Base-by-base conservation (phyloP, 1,140 invertebrate genomes). In the Hydropsyche tenuis region DNA sequence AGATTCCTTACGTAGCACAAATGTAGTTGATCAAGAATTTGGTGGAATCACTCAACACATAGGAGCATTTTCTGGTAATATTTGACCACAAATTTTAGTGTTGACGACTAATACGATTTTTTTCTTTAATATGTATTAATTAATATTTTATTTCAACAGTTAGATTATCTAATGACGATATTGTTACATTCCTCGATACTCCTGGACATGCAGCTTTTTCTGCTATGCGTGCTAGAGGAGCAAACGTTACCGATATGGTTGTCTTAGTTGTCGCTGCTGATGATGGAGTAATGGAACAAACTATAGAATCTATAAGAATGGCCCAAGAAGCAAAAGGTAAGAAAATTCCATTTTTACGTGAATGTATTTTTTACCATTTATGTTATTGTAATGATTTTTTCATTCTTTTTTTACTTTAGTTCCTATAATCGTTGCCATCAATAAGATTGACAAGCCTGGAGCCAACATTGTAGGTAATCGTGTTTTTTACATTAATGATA, bases 41-140 rank as follows among this genome's bases (percentile, higher is more conserved):
- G 98, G 98, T n/a, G 98, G 98, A 16, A 99, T 99, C 51, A 99
- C 98, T 0, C 98, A 99, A 83, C 97, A 99, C 83, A 99, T 99
- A 82, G 98, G 98, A 75, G 98, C 98, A 42, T 99, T 99, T 86
- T 92, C 92, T 81, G 94, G 89, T 90, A 81, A 27, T 37, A 43
- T 69, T 45, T 62, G 5, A 14, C 27, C 23, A 25, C 16, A 18
- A 9, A 53, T 16, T 1, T 18, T 37, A 37, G 3, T 37, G 30
- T 37, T 37, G 30, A 45, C 43, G 18, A 20, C 18, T 16, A 12
- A 64, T 64, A 11, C 11, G 25, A 5, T 6, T 64, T 22, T 64
- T 72, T 75, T 30, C 5, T 23, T 43, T 27, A 73, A 66, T 22
- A 22, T 16, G 56, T 64, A 66, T n/a, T n/a, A n/a, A n/a, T n/a